Evolutionary conservation across 2,113 vertebrate species (phyloP), one percentile per base, ranked within the genome.

Genomic region (Gila orcuttii): DNA sequence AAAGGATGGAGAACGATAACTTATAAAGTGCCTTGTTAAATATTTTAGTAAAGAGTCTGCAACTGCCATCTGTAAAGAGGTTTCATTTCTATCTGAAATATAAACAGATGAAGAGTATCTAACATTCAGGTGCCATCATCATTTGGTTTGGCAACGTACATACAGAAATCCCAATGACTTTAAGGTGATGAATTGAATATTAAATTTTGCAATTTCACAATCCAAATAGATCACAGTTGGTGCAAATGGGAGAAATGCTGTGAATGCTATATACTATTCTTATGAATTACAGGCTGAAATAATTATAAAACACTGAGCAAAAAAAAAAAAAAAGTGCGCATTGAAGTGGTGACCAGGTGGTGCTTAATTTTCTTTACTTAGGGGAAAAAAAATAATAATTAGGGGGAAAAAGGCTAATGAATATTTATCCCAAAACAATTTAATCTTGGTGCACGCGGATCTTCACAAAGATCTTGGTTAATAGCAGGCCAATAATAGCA

Each of bases 21-120:
- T 66, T 42, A 80, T 80, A 47, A 80, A 80, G 79, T 19, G 57
- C n/a, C 59, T 31, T 47, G 78, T 64, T 80, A 80, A 80, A 80
- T 45, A 80, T 47, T 80, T 80, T 64, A 80, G 59, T 64, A 25
- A 17, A 80, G 8, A 28, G 33, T 36, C 33, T 3, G 71, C 71
- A n/a, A 75, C 23, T 47, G 15, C 45, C n/a, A 28, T 45, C 59
- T 64, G 39, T 42, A 60, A 64, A n/a, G 3, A 60, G 33, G 36
- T 62, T 64, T 64, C 25, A 19, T 42, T 47, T 80, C n/a, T 64
- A 1, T 47, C 47, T 47, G 23, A 31, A 79, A 79, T 42, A 80
- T 64, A 64, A 45, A 45, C 39, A 19, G 13, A 45, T 15, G 23
- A 60, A 42, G 77, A n/a, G 68, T 2, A 42, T 62, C 17, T n/a